Evolutionary conservation across 2,888 invertebrate genomes (phyloP).

Genomic region (Periphyllus acericola): DNA sequence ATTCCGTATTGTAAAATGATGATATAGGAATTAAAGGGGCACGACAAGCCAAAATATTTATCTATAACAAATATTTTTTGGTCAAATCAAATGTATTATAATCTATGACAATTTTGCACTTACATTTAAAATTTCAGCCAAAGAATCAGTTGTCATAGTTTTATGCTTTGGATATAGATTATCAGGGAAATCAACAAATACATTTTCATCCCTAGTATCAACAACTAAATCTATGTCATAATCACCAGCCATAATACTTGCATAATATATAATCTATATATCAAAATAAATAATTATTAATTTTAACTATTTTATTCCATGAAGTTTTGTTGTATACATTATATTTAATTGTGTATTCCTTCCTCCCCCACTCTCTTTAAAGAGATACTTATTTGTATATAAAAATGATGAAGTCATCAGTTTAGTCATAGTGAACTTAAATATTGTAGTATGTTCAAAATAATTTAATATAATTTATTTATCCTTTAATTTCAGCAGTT

Average conservation of each 20-base stretch:
- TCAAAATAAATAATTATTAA: neutral
- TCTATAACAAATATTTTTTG: slow-evolving; percentile 63
- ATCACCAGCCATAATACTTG: slow-evolving; percentile 85
- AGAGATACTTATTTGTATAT: too few relatives aligned
- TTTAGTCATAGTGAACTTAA: too few relatives aligned
- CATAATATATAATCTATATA: slow-evolving; percentile 82
- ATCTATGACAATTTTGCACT: slow-evolving; percentile 64
- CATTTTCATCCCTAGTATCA: slow-evolving; percentile 69
- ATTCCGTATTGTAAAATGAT: slow-evolving; percentile 95
- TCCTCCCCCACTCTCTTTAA: too few relatives aligned
- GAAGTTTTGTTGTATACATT: too few relatives aligned
- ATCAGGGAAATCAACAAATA: slow-evolving; percentile 67
- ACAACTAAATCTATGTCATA: slow-evolving; percentile 75
- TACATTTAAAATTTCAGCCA: slow-evolving; percentile 78
- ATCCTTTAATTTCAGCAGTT: too few relatives aligned
- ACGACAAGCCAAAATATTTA: slow-evolving; percentile 83
- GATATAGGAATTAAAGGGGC: slow-evolving; percentile 85
- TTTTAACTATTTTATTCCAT: too few relatives aligned
- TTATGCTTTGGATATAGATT: slow-evolving; percentile 63
- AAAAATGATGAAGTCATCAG: too few relatives aligned
- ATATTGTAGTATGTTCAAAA: too few relatives aligned
- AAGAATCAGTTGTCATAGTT: slow-evolving; percentile 67
- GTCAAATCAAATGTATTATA: neutral
- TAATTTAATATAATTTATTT: too few relatives aligned
- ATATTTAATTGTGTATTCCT: too few relatives aligned